Evolutionary conservation across 1,140 invertebrate genomes (phyloP).

Genomic region (Ridgeia piscesae): DNA sequence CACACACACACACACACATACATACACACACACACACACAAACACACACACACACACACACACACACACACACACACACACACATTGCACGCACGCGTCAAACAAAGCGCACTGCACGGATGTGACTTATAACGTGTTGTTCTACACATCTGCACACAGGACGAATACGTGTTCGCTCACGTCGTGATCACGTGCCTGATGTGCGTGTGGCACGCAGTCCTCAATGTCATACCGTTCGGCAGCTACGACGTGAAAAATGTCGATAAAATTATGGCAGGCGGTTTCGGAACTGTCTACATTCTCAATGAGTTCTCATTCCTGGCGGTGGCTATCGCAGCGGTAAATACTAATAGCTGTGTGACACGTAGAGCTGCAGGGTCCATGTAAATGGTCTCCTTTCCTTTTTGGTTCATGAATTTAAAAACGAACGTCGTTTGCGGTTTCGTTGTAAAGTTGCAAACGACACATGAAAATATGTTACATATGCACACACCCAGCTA

Average conservation of each 20-base stretch:
- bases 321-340: background rate
- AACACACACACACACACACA: too few relatives aligned
- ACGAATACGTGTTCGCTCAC: constrained; percentile 33
- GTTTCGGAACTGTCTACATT: background rate
- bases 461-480: too few relatives aligned
- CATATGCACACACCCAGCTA: too few relatives aligned
- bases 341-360: background rate
- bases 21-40: too few relatives aligned
- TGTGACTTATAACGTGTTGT: background rate
- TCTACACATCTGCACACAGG: constrained; percentile 21
- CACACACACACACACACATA: too few relatives aligned
- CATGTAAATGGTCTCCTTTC: too few relatives aligned
- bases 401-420: too few relatives aligned
- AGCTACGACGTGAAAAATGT: background rate
- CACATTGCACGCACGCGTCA: too few relatives aligned
- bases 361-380: background rate
- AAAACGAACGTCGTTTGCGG: too few relatives aligned
- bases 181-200: constrained; percentile 30
- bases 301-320: background rate
- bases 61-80: too few relatives aligned
- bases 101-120: too few relatives aligned
- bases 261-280: background rate
- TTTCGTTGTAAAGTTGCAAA: too few relatives aligned
- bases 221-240: constrained; percentile 73
- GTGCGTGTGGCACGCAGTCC: constrained; percentile 56